Conservation (phyloP, 2,797 vertebrate species). For the Spinus olivaceus region DNA sequence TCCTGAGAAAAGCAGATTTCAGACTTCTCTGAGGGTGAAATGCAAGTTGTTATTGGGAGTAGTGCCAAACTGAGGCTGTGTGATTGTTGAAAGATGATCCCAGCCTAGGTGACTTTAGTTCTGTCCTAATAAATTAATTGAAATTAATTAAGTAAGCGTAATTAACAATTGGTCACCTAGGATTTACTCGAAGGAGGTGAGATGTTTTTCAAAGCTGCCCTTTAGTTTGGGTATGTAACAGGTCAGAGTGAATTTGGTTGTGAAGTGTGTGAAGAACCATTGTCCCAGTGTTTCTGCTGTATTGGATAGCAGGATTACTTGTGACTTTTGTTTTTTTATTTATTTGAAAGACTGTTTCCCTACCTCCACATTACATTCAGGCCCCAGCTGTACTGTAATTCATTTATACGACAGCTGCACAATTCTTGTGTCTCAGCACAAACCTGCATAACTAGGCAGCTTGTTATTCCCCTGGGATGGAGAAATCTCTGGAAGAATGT, state of each 20-base stretch:
- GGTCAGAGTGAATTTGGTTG: not conserved
- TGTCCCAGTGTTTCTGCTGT: not conserved
- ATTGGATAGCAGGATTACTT: not conserved
- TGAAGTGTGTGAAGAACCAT: not conserved
- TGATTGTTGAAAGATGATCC: not conserved
- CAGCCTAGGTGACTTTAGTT: not conserved
- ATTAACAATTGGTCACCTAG: not conserved
- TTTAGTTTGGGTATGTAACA: not conserved
- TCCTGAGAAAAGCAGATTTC: not conserved
- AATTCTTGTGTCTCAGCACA: not conserved
- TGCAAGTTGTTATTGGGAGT: not conserved
- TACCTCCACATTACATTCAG: not conserved
- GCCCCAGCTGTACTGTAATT: not conserved
- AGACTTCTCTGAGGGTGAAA: not conserved
- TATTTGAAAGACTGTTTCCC: not conserved
- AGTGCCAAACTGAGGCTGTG: accelerated
- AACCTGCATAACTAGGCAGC: not conserved
- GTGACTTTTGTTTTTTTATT: not conserved
- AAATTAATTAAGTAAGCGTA: not conserved
- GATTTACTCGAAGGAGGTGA: not conserved
- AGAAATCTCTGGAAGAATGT: not conserved
- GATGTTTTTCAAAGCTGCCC: not conserved
- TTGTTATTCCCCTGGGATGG: not conserved
- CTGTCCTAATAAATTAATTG: not conserved
- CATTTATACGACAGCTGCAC: not conserved